Conservation (phyloP, 2,797 vertebrate genomes). For the Coranthus polyacanthus region DNA sequence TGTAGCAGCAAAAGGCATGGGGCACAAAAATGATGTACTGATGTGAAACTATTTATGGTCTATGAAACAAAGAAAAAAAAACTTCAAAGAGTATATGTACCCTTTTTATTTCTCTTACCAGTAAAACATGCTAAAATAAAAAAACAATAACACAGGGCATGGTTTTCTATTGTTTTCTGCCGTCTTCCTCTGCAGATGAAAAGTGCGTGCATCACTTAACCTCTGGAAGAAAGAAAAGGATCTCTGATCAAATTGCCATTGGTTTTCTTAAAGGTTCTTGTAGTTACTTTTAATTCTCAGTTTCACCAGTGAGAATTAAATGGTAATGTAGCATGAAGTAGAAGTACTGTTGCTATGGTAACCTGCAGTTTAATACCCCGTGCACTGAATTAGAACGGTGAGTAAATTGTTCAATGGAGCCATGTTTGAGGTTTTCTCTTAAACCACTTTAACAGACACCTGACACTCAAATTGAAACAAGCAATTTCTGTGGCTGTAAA, state of each 20-base stretch:
- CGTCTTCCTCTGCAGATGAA: no score
- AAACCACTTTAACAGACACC: not conserved
- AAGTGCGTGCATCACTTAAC: not conserved
- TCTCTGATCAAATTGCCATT: not conserved
- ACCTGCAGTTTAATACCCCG: slow-evolving; percentile 23
- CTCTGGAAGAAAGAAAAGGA: not conserved
- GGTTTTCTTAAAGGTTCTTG: not conserved
- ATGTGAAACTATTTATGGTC: no score
- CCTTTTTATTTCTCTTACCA: no score
- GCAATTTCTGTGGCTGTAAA: not conserved
- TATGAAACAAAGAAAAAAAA: no score
- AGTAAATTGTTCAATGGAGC: slow-evolving; percentile 1
- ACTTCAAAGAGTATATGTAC: no score
- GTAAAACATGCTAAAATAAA: no score
- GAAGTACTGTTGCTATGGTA: slow-evolving; percentile 45
- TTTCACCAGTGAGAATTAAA: slow-evolving; percentile 32
- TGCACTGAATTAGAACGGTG: slow-evolving; percentile 19
- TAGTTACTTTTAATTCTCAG: not conserved
- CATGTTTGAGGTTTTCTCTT: slow-evolving; percentile 14
- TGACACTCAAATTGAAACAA: slow-evolving; percentile 1
- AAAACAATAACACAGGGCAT: no score
- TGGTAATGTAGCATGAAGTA: slow-evolving; percentile 26
- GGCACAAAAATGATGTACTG: no score
- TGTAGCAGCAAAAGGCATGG: no score
- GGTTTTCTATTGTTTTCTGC: no score